These are phyloP conservation scores for Clarias pachynema DNA, from an alignment of 2,797 vertebrate genomes.

Conservation along the genomic window DNA sequence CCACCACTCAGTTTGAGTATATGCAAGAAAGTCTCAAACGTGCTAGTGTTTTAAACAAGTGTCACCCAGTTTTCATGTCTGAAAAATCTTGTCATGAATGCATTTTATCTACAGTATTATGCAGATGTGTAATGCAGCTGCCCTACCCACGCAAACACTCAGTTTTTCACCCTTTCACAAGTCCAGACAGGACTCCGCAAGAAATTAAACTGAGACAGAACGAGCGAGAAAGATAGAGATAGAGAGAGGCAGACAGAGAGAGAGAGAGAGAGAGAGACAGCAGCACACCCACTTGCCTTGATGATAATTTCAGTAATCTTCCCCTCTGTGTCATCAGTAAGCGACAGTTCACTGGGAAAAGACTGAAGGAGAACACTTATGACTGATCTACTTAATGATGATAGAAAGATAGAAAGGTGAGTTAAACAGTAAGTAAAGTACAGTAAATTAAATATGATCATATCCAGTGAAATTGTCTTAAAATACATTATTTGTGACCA, in stretches of 20 bases:
- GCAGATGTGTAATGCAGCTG: not conserved
- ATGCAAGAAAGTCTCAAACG: not conserved
- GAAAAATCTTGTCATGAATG: not conserved
- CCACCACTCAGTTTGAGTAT: not conserved
- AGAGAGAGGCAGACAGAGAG: not conserved
- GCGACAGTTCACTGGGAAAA: slow-evolving; percentile 81
- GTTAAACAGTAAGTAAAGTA: not conserved
- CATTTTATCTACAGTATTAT: not conserved
- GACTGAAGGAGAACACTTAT: slow-evolving; percentile 55
- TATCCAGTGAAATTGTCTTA: not conserved
- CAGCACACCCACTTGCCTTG: slow-evolving; percentile 70
- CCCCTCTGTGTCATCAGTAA: slow-evolving; percentile 80
- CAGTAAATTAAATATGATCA: not conserved
- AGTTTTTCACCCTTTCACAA: not conserved
- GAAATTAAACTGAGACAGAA: not conserved
- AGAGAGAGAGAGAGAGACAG: not conserved
- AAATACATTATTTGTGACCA: not conserved
- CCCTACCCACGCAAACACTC: not conserved
- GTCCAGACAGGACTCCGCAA: not conserved
- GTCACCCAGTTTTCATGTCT: not conserved
- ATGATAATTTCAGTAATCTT: slow-evolving; percentile 87
- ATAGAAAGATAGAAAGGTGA: slow-evolving; percentile 6
- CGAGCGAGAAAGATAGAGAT: not conserved
- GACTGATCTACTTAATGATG: slow-evolving; percentile 26
- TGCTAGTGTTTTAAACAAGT: not conserved